A percentile compares a stretch with the other conserved stretches of the same genome.
Conservation (phyloP, 2,888 invertebrate species). For the Drosophila pegasa region DNA sequence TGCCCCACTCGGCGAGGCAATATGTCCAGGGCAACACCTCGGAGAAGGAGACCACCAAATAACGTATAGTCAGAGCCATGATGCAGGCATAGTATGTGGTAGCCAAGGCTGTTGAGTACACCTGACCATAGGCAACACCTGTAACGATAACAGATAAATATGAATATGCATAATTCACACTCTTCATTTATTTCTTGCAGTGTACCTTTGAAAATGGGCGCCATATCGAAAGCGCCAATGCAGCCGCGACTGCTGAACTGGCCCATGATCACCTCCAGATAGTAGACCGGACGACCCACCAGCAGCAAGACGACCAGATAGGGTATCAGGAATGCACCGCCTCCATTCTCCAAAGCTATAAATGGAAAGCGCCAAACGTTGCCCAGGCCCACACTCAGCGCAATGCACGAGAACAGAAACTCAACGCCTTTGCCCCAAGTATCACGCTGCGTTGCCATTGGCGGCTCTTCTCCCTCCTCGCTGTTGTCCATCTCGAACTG, state of each 20-base stretch:
- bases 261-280: conserved; percentile 90
- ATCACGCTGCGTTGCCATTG: conserved; percentile 65
- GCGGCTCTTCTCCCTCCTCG: conserved; percentile 14
- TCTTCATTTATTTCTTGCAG: neutral
- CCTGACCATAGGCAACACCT: conserved; percentile 87
- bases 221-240: conserved; percentile 88
- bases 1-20: conserved; percentile 87
- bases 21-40: conserved; percentile 88
- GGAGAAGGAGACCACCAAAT: conserved; percentile 87
- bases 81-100: conserved; percentile 89
- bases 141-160: no score
- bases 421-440: conserved; percentile 88
- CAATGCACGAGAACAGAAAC: conserved; percentile 87
- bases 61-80: conserved; percentile 88
- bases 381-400: conserved; percentile 88
- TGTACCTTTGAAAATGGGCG: conserved; percentile 89
- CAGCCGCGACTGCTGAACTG: conserved; percentile 90
- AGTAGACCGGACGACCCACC: conserved; percentile 89
- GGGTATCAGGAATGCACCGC: conserved; percentile 89
- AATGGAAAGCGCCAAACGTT: conserved; percentile 90
- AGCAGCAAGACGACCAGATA: conserved; percentile 88
- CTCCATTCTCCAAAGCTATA: conserved; percentile 88
- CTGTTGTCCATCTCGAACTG: conserved; percentile 45
- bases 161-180: no score
- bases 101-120: conserved; percentile 86